Base-by-base conservation (phyloP, 2,888 invertebrate species). In the Apodemia zela region DNA sequence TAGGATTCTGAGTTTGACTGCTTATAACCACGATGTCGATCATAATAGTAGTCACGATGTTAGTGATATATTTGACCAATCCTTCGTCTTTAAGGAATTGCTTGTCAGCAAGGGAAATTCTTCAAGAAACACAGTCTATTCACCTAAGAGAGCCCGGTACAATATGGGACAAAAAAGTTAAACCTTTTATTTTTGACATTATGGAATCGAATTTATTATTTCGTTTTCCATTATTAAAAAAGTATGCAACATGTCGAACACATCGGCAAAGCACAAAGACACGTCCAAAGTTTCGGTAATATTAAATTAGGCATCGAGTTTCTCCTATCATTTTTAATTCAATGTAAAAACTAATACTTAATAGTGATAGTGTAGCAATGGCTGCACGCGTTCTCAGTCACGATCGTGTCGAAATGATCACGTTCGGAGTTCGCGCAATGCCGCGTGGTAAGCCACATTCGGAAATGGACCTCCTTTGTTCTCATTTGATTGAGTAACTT, bases 391-490 rank as follows among this genome's bases (percentile, higher is more conserved):
- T 38, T 42, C 42, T 25, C 59, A 76, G 81, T 82, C 85, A 84
- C 83, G 84, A 83, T 63, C 66, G 67, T 85, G 80, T 80, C 72
- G 82, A 77, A 84, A 78, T 67, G 13, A 42, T 42, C 42, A 60
- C 65, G 57, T 63, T 64, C 63, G 42, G 15, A 62, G 72, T 67
- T 75, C 74, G 74, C 71, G 75, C 77, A 78, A 77, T 72, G 72
- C 69, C 70, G 72, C 75, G 69, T 73, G 72, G 74, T 64, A 65
- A 69, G 71, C 76, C 75, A 73, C 75, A 75, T 74, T 81, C 73
- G 73, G 73, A 77, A 75, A 76, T 69, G 72, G 73, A 72, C 75
- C 72, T 72, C 70, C 77, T 81, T 82, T 81, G 78, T 79, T 78
- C 73, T 65, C 15, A 15, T 42, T 42, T 59, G 61, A 61, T 69